Evolutionary conservation across 2,888 invertebrate genomes (phyloP), one percentile per base, ranked within the genome.

Genomic region (Phengaris alcon): DNA sequence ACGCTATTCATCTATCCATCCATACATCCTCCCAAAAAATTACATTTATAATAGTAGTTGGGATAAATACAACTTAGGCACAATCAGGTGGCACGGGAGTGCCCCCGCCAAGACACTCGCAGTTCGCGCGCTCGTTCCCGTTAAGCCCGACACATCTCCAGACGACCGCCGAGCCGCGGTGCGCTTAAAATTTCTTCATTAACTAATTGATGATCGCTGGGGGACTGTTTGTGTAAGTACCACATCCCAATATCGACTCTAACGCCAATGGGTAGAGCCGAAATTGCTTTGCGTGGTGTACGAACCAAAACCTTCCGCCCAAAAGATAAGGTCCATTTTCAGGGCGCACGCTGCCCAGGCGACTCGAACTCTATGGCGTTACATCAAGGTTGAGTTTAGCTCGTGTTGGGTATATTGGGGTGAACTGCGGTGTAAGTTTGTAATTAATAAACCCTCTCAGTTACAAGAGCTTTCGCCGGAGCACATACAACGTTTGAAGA

Each of bases 381-480:
- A 80, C 80, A 81, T 81, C 87, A 64, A 64, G 48, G 22, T 90
- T 89, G 85, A 86, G 88, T 82, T 81, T 82, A 88, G 87, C 88
- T 89, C 78, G 88, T 79, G 86, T 81, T 85, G 83, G 82, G 82
- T 82, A 82, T 74, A 80, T 68, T 73, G 69, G 81, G 81, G 78
- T 80, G 79, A 83, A 88, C 85, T 91, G 93, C 85, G 92, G 93
- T 92, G 86, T 84, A 89, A 93, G 92, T 92, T 93, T 89, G 91
- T 93, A 93, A 93, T 93, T 93, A 93, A 93, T 93, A 93, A 93
- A 91, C 88, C 89, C 88, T 91, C 92, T 93, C 92, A 90, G 90
- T 93, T 93, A 92, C 93, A 91, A 91, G 91, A 88, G 88, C 90
- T 87, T 82, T 82, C 83, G 85, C 83, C 82, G 82, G 80, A 75